These are phyloP conservation scores for Caenorhabditis inopinata DNA, from an alignment of 1,140 invertebrate genomes.

Conservation along the genomic window DNA sequence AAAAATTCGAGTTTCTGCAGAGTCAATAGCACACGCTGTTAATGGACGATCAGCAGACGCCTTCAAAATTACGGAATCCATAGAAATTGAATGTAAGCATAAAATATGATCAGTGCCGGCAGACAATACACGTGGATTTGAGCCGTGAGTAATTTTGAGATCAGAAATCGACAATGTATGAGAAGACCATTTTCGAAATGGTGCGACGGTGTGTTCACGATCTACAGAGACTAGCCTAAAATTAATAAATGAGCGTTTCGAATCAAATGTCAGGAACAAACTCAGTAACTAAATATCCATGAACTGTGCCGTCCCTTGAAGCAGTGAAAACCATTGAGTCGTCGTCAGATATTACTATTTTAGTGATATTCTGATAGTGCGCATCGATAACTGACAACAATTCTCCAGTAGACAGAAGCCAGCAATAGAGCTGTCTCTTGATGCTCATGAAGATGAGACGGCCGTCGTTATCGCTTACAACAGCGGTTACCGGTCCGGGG, in stretches of 20 bases:
- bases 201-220: slow-evolving; percentile 5
- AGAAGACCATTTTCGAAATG: slow-evolving; percentile 39
- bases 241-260: neutral
- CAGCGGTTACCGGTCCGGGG: neutral
- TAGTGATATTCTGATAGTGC: slow-evolving; percentile 43
- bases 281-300: slow-evolving; percentile 47
- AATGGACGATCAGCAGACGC: slow-evolving; percentile 47
- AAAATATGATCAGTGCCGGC: slow-evolving; percentile 38
- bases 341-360: slow-evolving; percentile 35
- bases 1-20: slow-evolving; percentile 45
- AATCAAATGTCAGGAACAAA: slow-evolving; percentile 12
- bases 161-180: slow-evolving; percentile 39
- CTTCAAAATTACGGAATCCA: slow-evolving; percentile 39
- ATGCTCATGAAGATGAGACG: slow-evolving; percentile 20
- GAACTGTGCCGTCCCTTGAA: slow-evolving; percentile 40
- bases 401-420: slow-evolving; percentile 39
- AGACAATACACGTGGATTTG: slow-evolving; percentile 19
- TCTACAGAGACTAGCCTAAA: slow-evolving; percentile 42
- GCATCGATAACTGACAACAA: slow-evolving; percentile 42
- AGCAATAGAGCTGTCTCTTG: neutral
- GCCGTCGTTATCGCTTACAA: neutral
- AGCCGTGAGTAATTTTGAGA: slow-evolving; percentile 20
- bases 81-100: slow-evolving; percentile 36
- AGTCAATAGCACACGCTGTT: slow-evolving; percentile 44
- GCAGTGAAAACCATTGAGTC: slow-evolving; percentile 43